A percentile compares a stretch with the other conserved stretches of the same genome.
phyloP scores from a whole-genome alignment of 2,113 vertebrate species.

The Mirounga angustirostris region DNA sequence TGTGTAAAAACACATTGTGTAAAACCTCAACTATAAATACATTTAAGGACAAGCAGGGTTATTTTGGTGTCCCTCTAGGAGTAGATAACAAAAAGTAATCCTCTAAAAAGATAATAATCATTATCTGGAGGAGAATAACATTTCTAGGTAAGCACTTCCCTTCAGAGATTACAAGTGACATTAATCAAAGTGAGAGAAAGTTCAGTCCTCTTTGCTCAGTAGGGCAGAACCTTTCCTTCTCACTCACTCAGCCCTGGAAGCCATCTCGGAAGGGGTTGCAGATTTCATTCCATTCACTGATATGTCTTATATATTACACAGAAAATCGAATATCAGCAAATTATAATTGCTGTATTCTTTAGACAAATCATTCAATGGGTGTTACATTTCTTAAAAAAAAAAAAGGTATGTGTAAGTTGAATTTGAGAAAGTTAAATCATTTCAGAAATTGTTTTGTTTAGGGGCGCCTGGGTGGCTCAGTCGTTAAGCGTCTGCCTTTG shows the following conservation, averaged over 20 bases:
- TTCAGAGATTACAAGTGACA: not conserved
- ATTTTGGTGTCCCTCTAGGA: not conserved
- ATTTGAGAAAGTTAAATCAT: constrained; percentile 10
- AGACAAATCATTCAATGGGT: not conserved
- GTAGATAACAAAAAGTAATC: not conserved
- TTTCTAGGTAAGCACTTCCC: not conserved
- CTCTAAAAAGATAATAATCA: not conserved
- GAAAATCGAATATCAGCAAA: not conserved
- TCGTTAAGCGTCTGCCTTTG: too few species aligned
- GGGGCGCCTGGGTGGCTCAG: too few species aligned
- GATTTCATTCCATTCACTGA: not conserved
- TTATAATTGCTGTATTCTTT: not conserved
- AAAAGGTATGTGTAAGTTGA: not conserved
- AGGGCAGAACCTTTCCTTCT: not conserved
- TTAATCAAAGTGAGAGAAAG: not conserved
- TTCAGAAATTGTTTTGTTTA: not conserved
- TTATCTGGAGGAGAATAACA: constrained; percentile 1
- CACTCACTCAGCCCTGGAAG: not conserved
- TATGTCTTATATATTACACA: not conserved
- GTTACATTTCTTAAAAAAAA: not conserved
- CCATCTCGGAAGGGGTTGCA: not conserved
- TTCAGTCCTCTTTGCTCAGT: not conserved
- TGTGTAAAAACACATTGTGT: not conserved
- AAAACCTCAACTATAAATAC: not conserved
- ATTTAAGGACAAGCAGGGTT: not conserved